These are phyloP conservation scores for Hedychridium roseum DNA, from an alignment of 2,888 invertebrate genomes.

Conservation along the genomic window DNA sequence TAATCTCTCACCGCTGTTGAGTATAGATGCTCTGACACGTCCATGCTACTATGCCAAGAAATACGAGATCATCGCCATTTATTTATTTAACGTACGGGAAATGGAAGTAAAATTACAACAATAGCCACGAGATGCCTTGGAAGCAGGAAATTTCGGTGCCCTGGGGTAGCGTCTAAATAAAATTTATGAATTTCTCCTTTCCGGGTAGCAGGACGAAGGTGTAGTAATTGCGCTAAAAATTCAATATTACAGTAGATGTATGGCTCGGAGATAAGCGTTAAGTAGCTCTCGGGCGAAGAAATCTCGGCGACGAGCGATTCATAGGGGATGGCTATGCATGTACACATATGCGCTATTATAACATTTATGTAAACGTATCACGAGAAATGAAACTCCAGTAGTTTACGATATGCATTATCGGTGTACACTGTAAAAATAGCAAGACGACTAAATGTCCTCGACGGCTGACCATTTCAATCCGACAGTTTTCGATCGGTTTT, in stretches of 20 bases:
- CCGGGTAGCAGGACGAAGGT: constrained; percentile 8
- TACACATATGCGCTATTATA: constrained; percentile 19
- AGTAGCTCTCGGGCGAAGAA: constrained; percentile 12
- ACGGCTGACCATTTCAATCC: too few species aligned
- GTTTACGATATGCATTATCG: constrained; percentile 32
- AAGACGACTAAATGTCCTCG: constrained; percentile 17
- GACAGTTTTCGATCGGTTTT: too few species aligned
- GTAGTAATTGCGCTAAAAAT: constrained; percentile 18
- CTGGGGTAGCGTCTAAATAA: too few species aligned
- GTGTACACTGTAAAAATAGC: constrained; percentile 39
- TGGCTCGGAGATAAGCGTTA: constrained; percentile 22
- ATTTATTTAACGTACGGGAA: constrained; percentile 45
- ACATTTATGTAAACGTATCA: constrained; percentile 31
- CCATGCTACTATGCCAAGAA: constrained; percentile 42
- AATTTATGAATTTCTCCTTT: too few species aligned
- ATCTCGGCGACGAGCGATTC: constrained; percentile 14
- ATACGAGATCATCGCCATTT: constrained; percentile 44
- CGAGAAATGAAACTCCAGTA: constrained; percentile 26
- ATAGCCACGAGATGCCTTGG: constrained; percentile 62
- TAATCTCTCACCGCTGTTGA: constrained; percentile 38
- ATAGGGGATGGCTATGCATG: constrained; percentile 18
- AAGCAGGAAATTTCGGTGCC: constrained; percentile 56
- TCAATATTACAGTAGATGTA: constrained; percentile 21
- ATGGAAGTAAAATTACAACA: constrained; percentile 44
- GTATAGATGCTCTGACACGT: constrained; percentile 45